These are phyloP conservation scores for Theonella swinhoei DNA, from an alignment of 37 sponge, comb jelly and placozoan genomes.

Conservation along the genomic window DNA sequence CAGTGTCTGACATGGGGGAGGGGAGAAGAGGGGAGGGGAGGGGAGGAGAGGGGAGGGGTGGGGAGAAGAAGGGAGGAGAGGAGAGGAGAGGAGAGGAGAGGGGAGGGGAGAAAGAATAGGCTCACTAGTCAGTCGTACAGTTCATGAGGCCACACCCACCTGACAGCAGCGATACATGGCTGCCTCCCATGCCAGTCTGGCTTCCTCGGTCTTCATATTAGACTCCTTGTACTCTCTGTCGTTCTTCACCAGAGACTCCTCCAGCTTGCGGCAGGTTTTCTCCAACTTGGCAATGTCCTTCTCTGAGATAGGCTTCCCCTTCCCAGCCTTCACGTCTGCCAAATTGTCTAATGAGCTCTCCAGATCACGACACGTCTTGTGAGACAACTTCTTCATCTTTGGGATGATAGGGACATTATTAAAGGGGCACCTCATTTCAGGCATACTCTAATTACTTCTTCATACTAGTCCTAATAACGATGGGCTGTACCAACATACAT, in stretches of 20 bases:
- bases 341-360: slow-evolving; percentile 56
- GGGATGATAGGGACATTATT: neutral
- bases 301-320: slow-evolving; percentile 32
- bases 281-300: slow-evolving; percentile 71
- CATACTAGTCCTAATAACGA: neutral
- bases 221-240: slow-evolving; percentile 76
- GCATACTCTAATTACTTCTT: too few relatives aligned
- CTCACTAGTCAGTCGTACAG: neutral
- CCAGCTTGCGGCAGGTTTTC: slow-evolving; percentile 62
- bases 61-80: neutral
- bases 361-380: slow-evolving; percentile 50
- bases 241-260: slow-evolving; percentile 62
- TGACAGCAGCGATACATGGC: slow-evolving; percentile 79
- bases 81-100: neutral
- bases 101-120: neutral
- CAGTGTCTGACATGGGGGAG: slow-evolving; percentile 25
- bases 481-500: too few relatives aligned
- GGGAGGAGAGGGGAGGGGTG: too few relatives aligned
- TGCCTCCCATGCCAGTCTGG: slow-evolving; percentile 77
- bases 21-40: neutral
- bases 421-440: too few relatives aligned
- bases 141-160: slow-evolving; percentile 43
- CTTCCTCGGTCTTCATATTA: slow-evolving; percentile 73
- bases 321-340: slow-evolving; percentile 29
- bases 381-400: slow-evolving; percentile 38